These are phyloP conservation scores for Trichopria drosophilae DNA, from an alignment of 2,888 invertebrate species.

Conservation along the genomic window DNA sequence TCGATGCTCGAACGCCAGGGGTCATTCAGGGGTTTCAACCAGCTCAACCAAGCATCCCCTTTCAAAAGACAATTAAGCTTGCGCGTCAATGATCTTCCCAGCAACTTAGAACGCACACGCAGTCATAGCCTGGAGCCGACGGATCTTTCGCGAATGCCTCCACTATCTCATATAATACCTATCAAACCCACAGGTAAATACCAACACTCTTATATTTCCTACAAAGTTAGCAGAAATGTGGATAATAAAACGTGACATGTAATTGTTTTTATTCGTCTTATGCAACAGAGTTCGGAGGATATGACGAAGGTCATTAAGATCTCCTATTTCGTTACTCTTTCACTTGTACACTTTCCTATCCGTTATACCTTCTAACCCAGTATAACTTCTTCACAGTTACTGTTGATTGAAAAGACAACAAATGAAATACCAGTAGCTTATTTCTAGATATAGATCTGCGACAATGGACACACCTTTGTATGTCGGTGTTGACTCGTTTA, in stretches of 20 bases:
- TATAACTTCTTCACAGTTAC: too few species aligned
- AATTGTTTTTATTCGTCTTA: slow-evolving; percentile 39
- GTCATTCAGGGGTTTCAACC: slow-evolving; percentile 88
- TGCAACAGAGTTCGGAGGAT: slow-evolving; percentile 55
- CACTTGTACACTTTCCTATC: too few species aligned
- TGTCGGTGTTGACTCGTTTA: too few species aligned
- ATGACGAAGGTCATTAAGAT: slow-evolving; percentile 56
- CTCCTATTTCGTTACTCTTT: slow-evolving; percentile 40
- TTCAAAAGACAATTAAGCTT: slow-evolving; percentile 96
- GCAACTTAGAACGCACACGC: slow-evolving; percentile 80
- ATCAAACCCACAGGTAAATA: slow-evolving; percentile 58
- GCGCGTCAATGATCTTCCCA: slow-evolving; percentile 91
- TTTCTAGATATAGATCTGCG: too few species aligned
- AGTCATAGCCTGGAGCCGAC: slow-evolving; percentile 60
- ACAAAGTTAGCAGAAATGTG: too few species aligned
- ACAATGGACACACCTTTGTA: too few species aligned
- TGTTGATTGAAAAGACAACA: slow-evolving; percentile 12
- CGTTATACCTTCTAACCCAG: too few species aligned
- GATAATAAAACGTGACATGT: slow-evolving; percentile 21
- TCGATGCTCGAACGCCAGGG: slow-evolving; percentile 94
- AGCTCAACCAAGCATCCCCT: slow-evolving; percentile 80
- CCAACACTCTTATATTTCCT: not conserved
- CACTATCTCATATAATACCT: slow-evolving; percentile 54
- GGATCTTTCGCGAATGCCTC: slow-evolving; percentile 56
- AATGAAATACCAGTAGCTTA: slow-evolving; percentile 1